Evolutionary conservation across 2,113 vertebrate species (phyloP).

Genomic region (Forbesichthys papilliferus): DNA sequence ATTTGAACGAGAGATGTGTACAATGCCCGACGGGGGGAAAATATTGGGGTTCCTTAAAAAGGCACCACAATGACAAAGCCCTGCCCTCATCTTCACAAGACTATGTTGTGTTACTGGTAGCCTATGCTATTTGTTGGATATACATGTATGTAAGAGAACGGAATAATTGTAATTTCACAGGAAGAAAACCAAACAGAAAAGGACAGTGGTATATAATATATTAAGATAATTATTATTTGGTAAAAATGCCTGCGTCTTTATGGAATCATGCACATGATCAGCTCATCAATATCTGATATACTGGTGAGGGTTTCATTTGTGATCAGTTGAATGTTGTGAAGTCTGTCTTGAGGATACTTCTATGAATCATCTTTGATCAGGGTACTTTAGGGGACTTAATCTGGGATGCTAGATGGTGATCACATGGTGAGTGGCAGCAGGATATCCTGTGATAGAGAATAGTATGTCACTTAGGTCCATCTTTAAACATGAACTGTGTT

Average conservation of each 20-base stretch:
- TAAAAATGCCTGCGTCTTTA: slow-evolving; percentile 14
- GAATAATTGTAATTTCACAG: slow-evolving; percentile 9
- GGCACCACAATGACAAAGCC: slow-evolving; percentile 62
- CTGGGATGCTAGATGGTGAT: slow-evolving; percentile 57
- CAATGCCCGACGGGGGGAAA: not conserved
- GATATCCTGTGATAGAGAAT: not conserved
- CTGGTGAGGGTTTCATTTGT: slow-evolving; percentile 40
- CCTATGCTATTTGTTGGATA: slow-evolving; percentile 27
- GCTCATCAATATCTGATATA: slow-evolving; percentile 26
- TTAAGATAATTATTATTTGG: slow-evolving; percentile 13
- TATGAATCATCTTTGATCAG: slow-evolving; percentile 48
- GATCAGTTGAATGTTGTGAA: slow-evolving; percentile 25
- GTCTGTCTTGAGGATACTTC: slow-evolving; percentile 22
- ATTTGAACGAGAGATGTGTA: not conserved
- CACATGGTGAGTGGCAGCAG: slow-evolving; percentile 60
- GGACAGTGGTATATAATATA: not conserved
- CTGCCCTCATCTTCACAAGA: slow-evolving; percentile 63
- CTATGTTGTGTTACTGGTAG: slow-evolving; percentile 49
- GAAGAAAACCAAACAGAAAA: not conserved
- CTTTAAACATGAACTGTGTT: slow-evolving; percentile 3
- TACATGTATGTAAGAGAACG: slow-evolving; percentile 16
- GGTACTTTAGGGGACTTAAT: slow-evolving; percentile 41
- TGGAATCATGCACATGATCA: slow-evolving; percentile 33
- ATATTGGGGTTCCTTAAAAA: slow-evolving; percentile 65
- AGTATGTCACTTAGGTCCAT: slow-evolving; percentile 1